phyloP scores from a whole-genome alignment of 2,113 vertebrate genomes.

The Oryzias curvinotus region DNA sequence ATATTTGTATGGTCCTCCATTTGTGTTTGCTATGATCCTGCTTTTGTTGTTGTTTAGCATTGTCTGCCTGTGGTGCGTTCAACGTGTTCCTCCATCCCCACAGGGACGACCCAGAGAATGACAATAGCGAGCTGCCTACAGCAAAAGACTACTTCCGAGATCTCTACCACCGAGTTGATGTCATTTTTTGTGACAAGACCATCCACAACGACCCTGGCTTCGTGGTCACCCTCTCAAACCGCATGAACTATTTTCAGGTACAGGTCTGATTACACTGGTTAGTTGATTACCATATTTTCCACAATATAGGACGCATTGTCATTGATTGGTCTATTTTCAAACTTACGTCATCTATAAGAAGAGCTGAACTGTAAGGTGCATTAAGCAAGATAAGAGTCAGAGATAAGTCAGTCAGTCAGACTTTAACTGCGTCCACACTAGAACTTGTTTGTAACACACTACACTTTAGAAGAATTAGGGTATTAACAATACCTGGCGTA shows the following conservation, averaged over 20 bases:
- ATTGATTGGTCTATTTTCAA: too few relatives aligned
- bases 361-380: too few relatives aligned
- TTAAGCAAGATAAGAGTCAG: too few relatives aligned
- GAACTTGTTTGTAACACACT: too few relatives aligned
- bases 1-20: background rate
- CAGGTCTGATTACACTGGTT: background rate
- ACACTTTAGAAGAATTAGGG: too few relatives aligned
- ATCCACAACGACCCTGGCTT: conserved; percentile 99
- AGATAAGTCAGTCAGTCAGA: too few relatives aligned
- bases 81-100: background rate
- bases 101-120: conserved; percentile 97
- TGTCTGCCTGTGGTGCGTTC: background rate
- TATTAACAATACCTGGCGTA: too few relatives aligned
- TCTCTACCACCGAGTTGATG: conserved; percentile 96
- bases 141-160: conserved; percentile 99
- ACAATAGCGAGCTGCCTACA: conserved; percentile 94
- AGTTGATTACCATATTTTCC: background rate
- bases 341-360: too few relatives aligned
- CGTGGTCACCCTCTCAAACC: conserved; percentile 97
- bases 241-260: conserved; percentile 99
- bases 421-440: too few relatives aligned
- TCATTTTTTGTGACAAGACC: conserved; percentile 99
- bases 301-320: too few relatives aligned
- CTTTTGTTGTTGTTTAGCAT: background rate
- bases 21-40: background rate